Base-by-base conservation (phyloP, 2,797 vertebrate genomes). In the Podarcis lilfordi region DNA sequence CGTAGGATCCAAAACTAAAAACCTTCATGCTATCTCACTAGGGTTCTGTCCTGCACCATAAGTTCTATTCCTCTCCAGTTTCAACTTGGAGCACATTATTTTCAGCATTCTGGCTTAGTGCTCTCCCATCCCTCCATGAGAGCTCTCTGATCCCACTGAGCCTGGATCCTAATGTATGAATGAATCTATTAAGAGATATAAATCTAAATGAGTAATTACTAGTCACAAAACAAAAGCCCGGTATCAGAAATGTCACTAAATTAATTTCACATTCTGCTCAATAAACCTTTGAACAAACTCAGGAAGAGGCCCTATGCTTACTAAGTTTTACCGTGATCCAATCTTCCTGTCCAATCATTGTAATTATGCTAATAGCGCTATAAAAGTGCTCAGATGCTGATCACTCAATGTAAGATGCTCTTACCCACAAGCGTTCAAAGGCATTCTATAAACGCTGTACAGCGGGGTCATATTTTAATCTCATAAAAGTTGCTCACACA, bases 211-310 rank as follows among this genome's bases (percentile, higher is more conserved):
- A 68, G 40, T 27, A 68, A 40, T 1, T 50, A 8, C 68, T 40
- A 72, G 0, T 89, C 86, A 1, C 2, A 80, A 19, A 25, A 3
- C 0, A 19, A 75, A 19, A 75, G 75, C 40, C 11, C 68, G 45
- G 5, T 55, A 80, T 84, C 50, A 1, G 25, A 59, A 55, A 8
- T 64, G 27, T 8, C 9, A 77, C 21, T 50, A 19, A 64, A 15
- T 13, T 77, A 11, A 74, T 78, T 9, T 8, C 59, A 0, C 1
- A 76, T 66, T 61, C 32, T 80, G 6, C 2, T 1, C 19, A 83
- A 61, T 43, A 80, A 55, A 27, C 32, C 29, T 89, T 87, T 80
- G 19, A 79, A 66, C 27, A 75, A 81, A 88, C 43, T 55, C 32
- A 90, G 71, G 17, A 55, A 79, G 21, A 68, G 32, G 1, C 25